Conservation (phyloP, 2,113 vertebrate species). For the Colaptes auratus region DNA sequence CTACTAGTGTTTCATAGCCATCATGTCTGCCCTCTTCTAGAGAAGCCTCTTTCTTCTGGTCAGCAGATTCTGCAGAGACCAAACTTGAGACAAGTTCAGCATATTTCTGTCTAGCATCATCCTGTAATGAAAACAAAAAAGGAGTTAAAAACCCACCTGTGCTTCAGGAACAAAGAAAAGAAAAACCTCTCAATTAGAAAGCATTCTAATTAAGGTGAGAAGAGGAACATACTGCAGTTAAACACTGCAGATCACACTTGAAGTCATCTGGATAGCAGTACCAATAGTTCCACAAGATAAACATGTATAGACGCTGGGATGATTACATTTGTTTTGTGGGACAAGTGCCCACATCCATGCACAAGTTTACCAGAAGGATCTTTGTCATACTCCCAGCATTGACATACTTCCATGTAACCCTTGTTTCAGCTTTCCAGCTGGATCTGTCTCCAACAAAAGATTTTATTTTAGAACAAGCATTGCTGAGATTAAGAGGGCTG, state of each 20-base stretch:
- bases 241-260: not conserved
- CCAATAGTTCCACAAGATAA: not conserved
- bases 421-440: not conserved
- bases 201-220: not conserved
- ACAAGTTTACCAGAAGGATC: not conserved
- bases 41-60: slow-evolving; percentile 23
- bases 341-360: not conserved
- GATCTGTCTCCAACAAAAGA: not conserved
- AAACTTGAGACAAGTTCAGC: slow-evolving; percentile 83
- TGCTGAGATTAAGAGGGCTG: not conserved
- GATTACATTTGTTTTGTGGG: not conserved
- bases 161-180: not conserved
- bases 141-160: not conserved
- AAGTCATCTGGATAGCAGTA: not conserved
- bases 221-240: not conserved
- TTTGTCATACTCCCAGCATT: not conserved
- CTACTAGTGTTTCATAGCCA: slow-evolving; percentile 77
- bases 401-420: not conserved
- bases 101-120: slow-evolving; percentile 86
- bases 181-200: not conserved
- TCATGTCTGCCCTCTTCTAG: slow-evolving; percentile 6
- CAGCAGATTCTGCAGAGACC: slow-evolving; percentile 70
- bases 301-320: not conserved
- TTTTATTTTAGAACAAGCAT: not conserved
- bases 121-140: slow-evolving; percentile 72